phyloP scores from a whole-genome alignment of 2,888 invertebrate species.

The Agriopis marginaria region DNA sequence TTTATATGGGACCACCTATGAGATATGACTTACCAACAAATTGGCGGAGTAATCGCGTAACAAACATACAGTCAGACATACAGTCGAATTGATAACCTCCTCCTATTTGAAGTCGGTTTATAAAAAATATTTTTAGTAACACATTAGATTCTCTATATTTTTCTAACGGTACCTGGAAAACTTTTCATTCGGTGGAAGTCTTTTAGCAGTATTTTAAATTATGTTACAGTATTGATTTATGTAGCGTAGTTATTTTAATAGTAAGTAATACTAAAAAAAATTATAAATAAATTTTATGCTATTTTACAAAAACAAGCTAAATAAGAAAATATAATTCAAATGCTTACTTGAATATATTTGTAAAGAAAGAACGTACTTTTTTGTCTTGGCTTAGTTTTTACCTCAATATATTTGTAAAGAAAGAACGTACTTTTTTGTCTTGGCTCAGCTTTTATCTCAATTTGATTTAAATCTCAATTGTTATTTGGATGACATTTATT shows the following conservation, averaged over 20 bases:
- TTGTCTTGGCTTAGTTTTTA: background rate
- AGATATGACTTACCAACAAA: no score
- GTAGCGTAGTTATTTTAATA: constrained; percentile 33
- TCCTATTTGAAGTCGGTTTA: no score
- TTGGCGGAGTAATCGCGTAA: no score
- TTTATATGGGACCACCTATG: no score
- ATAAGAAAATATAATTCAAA: no score
- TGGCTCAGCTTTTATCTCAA: background rate
- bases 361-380: no score
- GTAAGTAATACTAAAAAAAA: no score
- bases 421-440: no score
- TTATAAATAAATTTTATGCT: background rate
- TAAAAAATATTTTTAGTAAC: no score
- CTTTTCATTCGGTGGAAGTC: constrained; percentile 62
- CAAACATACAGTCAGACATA: no score
- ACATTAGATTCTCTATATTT: constrained; percentile 24
- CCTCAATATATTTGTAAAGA: background rate
- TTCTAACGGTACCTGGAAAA: constrained; percentile 55
- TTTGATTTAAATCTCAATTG: background rate
- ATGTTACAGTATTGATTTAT: constrained; percentile 65
- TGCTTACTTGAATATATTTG: no score
- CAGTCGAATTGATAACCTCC: no score
- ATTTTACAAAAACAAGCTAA: background rate
- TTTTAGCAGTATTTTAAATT: constrained; percentile 68
- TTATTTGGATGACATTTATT: background rate